Evolutionary conservation across 2,888 invertebrate species (phyloP), one percentile per base, ranked within the genome.

Genomic region (Invenusta paracnida): DNA sequence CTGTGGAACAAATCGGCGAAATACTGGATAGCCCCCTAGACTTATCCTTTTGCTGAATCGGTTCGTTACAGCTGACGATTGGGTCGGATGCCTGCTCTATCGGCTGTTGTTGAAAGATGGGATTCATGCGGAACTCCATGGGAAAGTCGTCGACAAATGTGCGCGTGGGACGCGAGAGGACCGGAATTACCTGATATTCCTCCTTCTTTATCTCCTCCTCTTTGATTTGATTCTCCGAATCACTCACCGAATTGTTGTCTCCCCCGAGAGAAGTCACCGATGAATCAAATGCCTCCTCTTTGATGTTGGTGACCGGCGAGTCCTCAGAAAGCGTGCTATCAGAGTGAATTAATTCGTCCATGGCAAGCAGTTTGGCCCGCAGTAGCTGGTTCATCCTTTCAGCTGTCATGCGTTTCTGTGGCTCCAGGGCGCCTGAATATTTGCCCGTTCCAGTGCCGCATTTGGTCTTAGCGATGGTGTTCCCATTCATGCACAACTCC

Each of bases 321-420:
- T 5, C 17, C 27, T 5, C 2, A 25, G 73, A 73, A 23, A 23
- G 2, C 25, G 73, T 73, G n/a, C n/a, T n/a, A n/a, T n/a, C n/a
- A n/a, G n/a, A n/a, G n/a, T n/a, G n/a, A n/a, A n/a, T n/a, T n/a
- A n/a, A n/a, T 5, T 73, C 73, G 11, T 73, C 73, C 25, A 73
- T 5, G 17, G 73, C 73, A 73, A 73, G 73, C 23, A 82, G 82
- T 82, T 82, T 82, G 29, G 82, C 82, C 31, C 31, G 29, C 82
- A 82, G 31, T n/a, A 82, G 82, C 29, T 82, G 82, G 23, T 82
- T 82, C 31, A 29, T 11, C 13, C 82, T 11, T 2, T 82, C 82
- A 29, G 29, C 25, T 17, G 82, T 30, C 82, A 82, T 30, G 1
- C 31, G 82, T 29, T 82, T 82, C 82, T 82, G 82, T 23, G 82